Percentiles rank a stretch among this genome's conserved stretches.
These are phyloP conservation scores for Drosophila paranaensis DNA, from an alignment of 2,888 invertebrate species.

Conservation along the genomic window DNA sequence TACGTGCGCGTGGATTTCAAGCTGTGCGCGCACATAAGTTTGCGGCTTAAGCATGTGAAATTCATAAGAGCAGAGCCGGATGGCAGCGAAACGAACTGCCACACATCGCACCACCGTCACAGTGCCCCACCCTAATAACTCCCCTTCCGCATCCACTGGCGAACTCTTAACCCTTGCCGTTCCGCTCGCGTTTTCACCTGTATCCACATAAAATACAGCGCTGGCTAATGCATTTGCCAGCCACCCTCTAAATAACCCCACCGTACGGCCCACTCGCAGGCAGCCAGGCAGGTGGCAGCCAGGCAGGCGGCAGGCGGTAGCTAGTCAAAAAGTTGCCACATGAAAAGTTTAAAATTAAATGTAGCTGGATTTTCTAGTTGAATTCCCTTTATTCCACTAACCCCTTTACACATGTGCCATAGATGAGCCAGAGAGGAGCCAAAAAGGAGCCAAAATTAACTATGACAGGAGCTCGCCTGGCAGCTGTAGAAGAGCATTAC, in stretches of 20 bases:
- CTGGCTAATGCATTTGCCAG: conserved; percentile 69
- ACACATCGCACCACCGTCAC: background rate
- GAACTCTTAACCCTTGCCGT: conserved; percentile 27
- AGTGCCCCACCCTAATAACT: background rate
- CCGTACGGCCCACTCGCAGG: conserved; percentile 17
- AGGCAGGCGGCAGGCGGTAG: conserved; percentile 3
- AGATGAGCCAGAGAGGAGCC: background rate
- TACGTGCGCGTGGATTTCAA: conserved; percentile 79
- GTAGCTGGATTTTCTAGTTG: conserved; percentile 55
- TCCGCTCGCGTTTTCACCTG: conserved; percentile 14
- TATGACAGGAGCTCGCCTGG: background rate
- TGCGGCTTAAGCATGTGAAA: conserved; percentile 80
- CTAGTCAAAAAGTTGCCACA: conserved; percentile 63
- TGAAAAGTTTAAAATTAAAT: conserved; percentile 77
- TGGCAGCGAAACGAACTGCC: conserved; percentile 28
- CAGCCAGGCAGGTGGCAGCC: background rate
- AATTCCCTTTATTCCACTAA: conserved; percentile 9
- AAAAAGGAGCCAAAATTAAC: background rate
- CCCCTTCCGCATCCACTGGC: background rate
- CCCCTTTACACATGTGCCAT: background rate
- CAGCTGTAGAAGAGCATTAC: background rate
- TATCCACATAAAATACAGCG: conserved; percentile 52
- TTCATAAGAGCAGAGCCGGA: conserved; percentile 70
- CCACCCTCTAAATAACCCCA: conserved; percentile 63
- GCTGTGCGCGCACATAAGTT: conserved; percentile 80